Percentiles rank a stretch among this genome's conserved stretches.
These are phyloP conservation scores for Liolophura sinensis DNA, from an alignment of 1,140 invertebrate genomes.

Conservation along the genomic window DNA sequence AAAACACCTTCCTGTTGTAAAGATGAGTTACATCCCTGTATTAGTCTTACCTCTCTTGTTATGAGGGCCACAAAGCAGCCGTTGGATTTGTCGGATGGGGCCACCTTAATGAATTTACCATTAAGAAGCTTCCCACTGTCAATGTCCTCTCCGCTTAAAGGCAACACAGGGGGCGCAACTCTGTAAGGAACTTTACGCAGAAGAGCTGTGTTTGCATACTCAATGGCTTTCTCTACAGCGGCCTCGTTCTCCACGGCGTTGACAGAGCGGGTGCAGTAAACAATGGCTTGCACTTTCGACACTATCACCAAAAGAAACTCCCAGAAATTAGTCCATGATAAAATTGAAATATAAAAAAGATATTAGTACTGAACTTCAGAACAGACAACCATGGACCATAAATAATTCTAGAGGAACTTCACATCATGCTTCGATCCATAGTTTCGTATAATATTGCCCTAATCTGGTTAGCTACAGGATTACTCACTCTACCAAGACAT, in stretches of 20 bases:
- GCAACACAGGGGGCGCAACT: conserved; percentile 44
- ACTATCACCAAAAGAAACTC: conserved; percentile 27
- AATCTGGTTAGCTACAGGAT: not conserved
- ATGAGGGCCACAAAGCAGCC: conserved; percentile 53
- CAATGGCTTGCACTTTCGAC: conserved; percentile 40
- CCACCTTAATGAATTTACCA: conserved; percentile 40
- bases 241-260: conserved; percentile 46
- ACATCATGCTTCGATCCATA: not conserved
- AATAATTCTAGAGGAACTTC: not conserved
- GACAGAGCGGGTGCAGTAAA: conserved; percentile 46
- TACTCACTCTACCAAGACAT: not conserved
- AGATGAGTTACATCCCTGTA: too few relatives aligned
- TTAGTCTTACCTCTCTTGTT: conserved; percentile 49
- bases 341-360: not conserved
- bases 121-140: conserved; percentile 26
- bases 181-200: conserved; percentile 32
- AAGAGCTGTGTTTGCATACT: conserved; percentile 38
- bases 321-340: not conserved
- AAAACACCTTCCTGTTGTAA: too few relatives aligned
- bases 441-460: conserved; percentile 1
- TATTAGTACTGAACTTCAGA: not conserved
- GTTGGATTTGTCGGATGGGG: conserved; percentile 35
- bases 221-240: conserved; percentile 37
- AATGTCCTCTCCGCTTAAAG: conserved; percentile 37
- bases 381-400: not conserved